Evolutionary conservation across 2,888 invertebrate genomes (phyloP).

Genomic region (Dexiosoma caninum): DNA sequence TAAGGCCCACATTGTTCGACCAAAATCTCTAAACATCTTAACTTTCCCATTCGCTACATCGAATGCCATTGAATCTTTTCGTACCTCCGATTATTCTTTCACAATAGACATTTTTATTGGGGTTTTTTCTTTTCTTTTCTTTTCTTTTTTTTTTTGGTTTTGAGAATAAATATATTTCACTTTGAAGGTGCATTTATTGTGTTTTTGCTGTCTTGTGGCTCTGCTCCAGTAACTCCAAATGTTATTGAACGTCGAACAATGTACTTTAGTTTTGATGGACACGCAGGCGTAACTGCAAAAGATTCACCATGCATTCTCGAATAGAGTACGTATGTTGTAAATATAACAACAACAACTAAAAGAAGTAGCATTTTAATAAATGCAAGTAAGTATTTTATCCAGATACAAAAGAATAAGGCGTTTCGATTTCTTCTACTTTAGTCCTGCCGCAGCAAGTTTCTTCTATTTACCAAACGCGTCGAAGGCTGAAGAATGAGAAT

Average conservation of each 20-base stretch:
- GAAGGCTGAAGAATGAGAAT: neutral
- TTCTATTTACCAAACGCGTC: neutral
- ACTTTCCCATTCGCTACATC: neutral
- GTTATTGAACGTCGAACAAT: neutral
- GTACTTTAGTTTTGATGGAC: slow-evolving; percentile 60
- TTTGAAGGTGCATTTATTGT: slow-evolving; percentile 48
- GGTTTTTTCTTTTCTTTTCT: neutral
- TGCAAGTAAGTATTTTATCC: slow-evolving; percentile 7
- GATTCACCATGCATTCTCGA: slow-evolving; percentile 5
- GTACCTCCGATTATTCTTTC: neutral
- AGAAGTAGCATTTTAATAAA: slow-evolving; percentile 39
- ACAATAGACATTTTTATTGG: slow-evolving; percentile 2
- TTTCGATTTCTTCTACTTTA: slow-evolving; percentile 39
- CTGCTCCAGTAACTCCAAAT: slow-evolving; percentile 23
- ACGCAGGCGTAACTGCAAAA: slow-evolving; percentile 63
- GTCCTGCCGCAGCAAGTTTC: neutral
- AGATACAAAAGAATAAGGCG: slow-evolving; percentile 45
- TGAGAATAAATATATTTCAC: slow-evolving; percentile 30
- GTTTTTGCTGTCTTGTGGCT: slow-evolving; percentile 9
- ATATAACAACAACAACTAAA: slow-evolving; percentile 5
- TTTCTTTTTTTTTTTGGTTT: slow-evolving; percentile 12
- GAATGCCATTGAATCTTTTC: slow-evolving; percentile 3
- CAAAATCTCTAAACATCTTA: neutral
- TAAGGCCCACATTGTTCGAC: neutral
- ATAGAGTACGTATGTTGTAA: neutral